Conservation (phyloP, 2,888 invertebrate genomes). For the Epirrita christyi region DNA sequence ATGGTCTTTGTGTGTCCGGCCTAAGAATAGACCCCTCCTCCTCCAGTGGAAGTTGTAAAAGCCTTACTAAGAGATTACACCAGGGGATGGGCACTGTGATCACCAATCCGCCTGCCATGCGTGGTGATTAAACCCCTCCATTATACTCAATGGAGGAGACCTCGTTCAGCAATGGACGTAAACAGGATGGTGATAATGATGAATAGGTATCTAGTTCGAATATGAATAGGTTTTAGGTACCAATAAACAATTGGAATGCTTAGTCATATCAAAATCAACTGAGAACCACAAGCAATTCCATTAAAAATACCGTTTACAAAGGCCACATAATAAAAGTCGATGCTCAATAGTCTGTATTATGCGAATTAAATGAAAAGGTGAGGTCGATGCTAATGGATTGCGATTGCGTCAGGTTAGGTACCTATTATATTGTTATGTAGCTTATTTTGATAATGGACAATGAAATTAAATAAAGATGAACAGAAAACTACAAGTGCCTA, state of each 20-base stretch:
- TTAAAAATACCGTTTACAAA: slow-evolving; percentile 25
- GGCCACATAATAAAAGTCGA: slow-evolving; percentile 18
- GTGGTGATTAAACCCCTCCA: too few species aligned
- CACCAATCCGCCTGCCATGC: too few species aligned
- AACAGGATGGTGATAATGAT: too few species aligned
- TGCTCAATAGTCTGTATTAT: slow-evolving; percentile 5
- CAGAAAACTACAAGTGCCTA: not conserved
- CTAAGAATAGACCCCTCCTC: too few species aligned
- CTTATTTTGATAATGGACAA: slow-evolving; percentile 10
- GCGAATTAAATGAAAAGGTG: slow-evolving; percentile 16
- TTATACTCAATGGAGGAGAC: too few species aligned
- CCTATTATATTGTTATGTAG: slow-evolving; percentile 2
- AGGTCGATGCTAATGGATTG: slow-evolving; percentile 9
- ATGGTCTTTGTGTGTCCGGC: too few species aligned
- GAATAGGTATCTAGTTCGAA: too few species aligned
- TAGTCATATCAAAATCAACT: slow-evolving; percentile 7
- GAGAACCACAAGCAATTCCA: slow-evolving; percentile 7
- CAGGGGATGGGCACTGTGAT: too few species aligned
- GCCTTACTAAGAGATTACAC: too few species aligned
- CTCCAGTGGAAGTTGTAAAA: too few species aligned
- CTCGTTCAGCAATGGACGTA: too few species aligned
- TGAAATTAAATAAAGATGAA: too few species aligned
- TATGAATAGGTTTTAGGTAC: not conserved
- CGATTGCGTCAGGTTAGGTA: slow-evolving; percentile 14
- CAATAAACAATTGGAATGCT: slow-evolving; percentile 3